Evolutionary conservation across 2,888 invertebrate species (phyloP).

Genomic region (Cantharis rufa): DNA sequence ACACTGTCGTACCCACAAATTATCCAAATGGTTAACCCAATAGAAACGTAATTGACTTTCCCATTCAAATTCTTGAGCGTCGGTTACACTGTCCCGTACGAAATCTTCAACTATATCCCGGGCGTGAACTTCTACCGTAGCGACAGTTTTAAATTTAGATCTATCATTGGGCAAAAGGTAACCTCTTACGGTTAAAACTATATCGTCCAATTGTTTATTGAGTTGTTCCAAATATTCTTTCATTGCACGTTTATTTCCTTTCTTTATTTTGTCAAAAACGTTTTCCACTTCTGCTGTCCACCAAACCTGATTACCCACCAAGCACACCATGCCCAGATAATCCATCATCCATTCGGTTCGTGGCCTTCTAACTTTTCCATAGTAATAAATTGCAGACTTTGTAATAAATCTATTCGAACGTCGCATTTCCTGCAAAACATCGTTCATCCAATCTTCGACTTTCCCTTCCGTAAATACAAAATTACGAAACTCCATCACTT

Average conservation of each 20-base stretch:
- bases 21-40: conserved; percentile 82
- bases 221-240: conserved; percentile 82
- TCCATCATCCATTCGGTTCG: conserved; percentile 88
- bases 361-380: conserved; percentile 70
- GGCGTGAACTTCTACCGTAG: conserved; percentile 91
- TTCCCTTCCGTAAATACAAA: conserved; percentile 75
- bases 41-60: conserved; percentile 92
- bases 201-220: conserved; percentile 81
- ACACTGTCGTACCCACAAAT: conserved; percentile 82
- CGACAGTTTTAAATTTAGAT: conserved; percentile 83
- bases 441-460: conserved; percentile 93
- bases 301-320: conserved; percentile 87
- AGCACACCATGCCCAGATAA: conserved; percentile 71
- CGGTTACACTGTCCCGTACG: conserved; percentile 79
- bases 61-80: conserved; percentile 89
- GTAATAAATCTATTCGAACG: conserved; percentile 80
- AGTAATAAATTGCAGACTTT: conserved; percentile 86
- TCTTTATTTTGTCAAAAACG: conserved; percentile 73
- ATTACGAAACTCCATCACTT: conserved; percentile 81
- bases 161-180: conserved; percentile 81
- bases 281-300: conserved; percentile 96
- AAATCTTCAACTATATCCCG: conserved; percentile 87
- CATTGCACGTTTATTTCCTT: conserved; percentile 85
- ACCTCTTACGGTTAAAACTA: conserved; percentile 76
- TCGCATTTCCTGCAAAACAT: conserved; percentile 83